Conservation (phyloP, 2,888 invertebrate genomes). For the Odiellus spinosus region DNA sequence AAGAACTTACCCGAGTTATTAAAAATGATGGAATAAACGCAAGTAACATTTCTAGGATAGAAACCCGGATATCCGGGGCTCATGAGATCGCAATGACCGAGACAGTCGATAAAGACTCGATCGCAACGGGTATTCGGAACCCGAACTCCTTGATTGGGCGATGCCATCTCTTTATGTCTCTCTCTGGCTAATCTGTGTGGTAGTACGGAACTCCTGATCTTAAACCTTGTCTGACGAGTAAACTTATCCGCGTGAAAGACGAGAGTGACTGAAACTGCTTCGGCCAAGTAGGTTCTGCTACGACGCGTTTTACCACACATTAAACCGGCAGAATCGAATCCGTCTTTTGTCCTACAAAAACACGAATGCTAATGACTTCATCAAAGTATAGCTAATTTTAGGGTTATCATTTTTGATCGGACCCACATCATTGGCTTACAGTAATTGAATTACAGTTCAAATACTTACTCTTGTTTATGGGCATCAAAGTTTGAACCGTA, state of each 20-base stretch:
- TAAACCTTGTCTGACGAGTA: slow-evolving; percentile 7
- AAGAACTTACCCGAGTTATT: slow-evolving; percentile 3
- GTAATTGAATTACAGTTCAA: too few species aligned
- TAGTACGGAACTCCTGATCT: slow-evolving; percentile 8
- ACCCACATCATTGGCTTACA: too few species aligned
- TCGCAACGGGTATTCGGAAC: slow-evolving; percentile 13
- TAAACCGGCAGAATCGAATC: slow-evolving; percentile 5
- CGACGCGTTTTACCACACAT: slow-evolving; percentile 14
- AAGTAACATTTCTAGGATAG: slow-evolving; percentile 14
- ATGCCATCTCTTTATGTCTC: slow-evolving; percentile 9
- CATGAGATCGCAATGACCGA: slow-evolving; percentile 9
- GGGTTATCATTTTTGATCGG: too few species aligned
- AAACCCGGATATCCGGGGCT: slow-evolving; percentile 14
- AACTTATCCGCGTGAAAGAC: slow-evolving; percentile 10
- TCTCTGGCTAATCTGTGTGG: slow-evolving; percentile 12
- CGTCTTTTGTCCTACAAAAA: too few species aligned
- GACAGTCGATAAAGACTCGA: slow-evolving; percentile 9
- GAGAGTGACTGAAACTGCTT: slow-evolving; percentile 9
- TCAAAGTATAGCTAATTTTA: too few species aligned
- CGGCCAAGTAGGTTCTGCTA: slow-evolving; percentile 9
- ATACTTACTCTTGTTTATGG: too few species aligned
- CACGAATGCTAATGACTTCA: too few species aligned
- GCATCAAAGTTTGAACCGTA: too few species aligned
- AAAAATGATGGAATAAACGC: slow-evolving; percentile 10
- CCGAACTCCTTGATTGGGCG: slow-evolving; percentile 7